A percentile compares a stretch with the other conserved stretches of the same genome.
Evolutionary conservation across 2,888 invertebrate species (phyloP).

Genomic region (Cyaniris semiargus): DNA sequence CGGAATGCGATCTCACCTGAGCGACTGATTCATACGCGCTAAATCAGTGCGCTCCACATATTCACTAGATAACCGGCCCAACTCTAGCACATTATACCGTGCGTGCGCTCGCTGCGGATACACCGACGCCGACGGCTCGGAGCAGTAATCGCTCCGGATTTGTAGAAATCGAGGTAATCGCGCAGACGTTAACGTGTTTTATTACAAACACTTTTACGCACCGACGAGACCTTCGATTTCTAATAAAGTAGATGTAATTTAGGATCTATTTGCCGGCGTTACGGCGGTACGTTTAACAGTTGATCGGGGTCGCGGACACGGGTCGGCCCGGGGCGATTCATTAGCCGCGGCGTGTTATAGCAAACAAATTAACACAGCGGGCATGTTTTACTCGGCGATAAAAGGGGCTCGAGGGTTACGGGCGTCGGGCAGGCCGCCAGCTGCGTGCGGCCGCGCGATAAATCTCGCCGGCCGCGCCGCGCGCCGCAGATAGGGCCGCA

Average conservation of each 20-base stretch:
- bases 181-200: slow-evolving; percentile 15
- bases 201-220: slow-evolving; percentile 25
- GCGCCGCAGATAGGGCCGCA: slow-evolving; percentile 46
- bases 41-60: slow-evolving; percentile 72
- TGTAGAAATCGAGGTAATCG: slow-evolving; percentile 30
- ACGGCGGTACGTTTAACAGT: slow-evolving; percentile 67
- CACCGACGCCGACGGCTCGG: background rate
- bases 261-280: slow-evolving; percentile 71
- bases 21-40: slow-evolving; percentile 73
- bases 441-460: slow-evolving; percentile 69
- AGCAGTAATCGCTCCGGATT: slow-evolving; percentile 19
- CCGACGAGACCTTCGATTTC: slow-evolving; percentile 21
- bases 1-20: slow-evolving; percentile 80
- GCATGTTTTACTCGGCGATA: slow-evolving; percentile 75
- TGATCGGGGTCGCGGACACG: slow-evolving; percentile 62
- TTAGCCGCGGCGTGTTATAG: slow-evolving; percentile 75
- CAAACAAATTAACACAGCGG: slow-evolving; percentile 79
- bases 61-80: slow-evolving; percentile 51
- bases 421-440: slow-evolving; percentile 57
- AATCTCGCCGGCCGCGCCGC: slow-evolving; percentile 58
- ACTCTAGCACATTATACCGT: background rate
- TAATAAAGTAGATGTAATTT: slow-evolving; percentile 54
- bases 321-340: slow-evolving; percentile 76
- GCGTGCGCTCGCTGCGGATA: background rate
- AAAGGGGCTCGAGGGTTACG: slow-evolving; percentile 72